phyloP scores from a whole-genome alignment of 1,140 invertebrate genomes.

The Saccostrea echinata region DNA sequence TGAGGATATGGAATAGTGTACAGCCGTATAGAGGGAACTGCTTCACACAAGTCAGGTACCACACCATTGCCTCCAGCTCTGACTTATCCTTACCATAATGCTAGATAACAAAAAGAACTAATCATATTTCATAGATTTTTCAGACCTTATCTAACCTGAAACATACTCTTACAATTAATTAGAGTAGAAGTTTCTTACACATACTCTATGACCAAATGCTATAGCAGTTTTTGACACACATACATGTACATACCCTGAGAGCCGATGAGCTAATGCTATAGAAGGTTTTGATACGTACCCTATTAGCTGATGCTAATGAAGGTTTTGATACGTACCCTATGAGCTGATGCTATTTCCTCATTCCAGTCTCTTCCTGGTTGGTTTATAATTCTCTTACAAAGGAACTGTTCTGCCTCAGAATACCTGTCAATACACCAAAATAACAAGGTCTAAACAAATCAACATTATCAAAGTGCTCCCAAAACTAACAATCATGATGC shows the following conservation, averaged over 20 bases:
- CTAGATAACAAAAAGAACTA: constrained; percentile 72
- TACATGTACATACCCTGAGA: too few species aligned
- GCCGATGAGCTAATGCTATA: too few species aligned
- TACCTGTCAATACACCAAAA: constrained; percentile 80
- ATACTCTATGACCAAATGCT: too few species aligned
- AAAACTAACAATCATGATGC: too few species aligned
- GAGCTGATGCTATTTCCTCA: constrained; percentile 79
- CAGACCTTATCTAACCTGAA: too few species aligned
- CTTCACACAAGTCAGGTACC: constrained; percentile 97
- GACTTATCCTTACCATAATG: constrained; percentile 94
- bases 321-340: constrained; percentile 71
- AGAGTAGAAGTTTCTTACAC: too few species aligned
- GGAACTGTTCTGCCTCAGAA: constrained; percentile 88
- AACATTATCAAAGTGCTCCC: neutral
- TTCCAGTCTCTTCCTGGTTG: constrained; percentile 90
- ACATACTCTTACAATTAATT: too few species aligned
- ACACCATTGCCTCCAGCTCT: constrained; percentile 94
- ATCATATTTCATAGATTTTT: too few species aligned
- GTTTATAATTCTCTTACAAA: constrained; percentile 89
- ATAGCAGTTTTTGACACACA: too few species aligned
- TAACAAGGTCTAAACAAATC: neutral
- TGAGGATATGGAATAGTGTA: constrained; percentile 94
- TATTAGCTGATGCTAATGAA: constrained; percentile 52
- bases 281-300: too few species aligned
- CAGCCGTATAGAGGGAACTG: constrained; percentile 97